These are phyloP conservation scores for Spilarctia lutea DNA, from an alignment of 2,888 invertebrate genomes.

Conservation along the genomic window DNA sequence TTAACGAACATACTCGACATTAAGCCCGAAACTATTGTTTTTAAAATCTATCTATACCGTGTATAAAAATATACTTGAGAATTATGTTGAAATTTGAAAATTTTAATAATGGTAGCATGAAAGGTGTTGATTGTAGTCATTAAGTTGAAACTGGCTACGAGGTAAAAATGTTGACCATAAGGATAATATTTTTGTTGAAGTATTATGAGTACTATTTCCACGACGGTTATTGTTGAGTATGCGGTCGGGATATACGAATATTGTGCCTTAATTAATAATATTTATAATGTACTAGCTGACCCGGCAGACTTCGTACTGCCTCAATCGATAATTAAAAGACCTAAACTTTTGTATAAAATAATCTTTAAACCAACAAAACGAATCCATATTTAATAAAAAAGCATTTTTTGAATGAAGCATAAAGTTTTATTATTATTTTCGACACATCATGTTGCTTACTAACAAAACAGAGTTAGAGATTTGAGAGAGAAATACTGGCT, in stretches of 20 bases:
- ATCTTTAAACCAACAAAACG: no score
- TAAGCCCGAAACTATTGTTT: background rate
- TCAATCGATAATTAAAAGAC: no score
- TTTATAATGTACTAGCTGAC: no score
- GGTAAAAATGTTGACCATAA: background rate
- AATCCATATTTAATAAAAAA: no score
- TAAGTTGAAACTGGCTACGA: background rate
- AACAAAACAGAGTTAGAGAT: no score
- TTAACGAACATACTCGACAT: slow-evolving; percentile 26
- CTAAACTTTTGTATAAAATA: no score
- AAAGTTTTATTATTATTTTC: no score
- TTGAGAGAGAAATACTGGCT: no score
- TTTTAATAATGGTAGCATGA: background rate
- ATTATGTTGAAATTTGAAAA: no score
- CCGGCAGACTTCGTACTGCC: no score
- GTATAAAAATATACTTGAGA: background rate
- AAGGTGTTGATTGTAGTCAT: background rate
- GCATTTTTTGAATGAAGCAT: no score
- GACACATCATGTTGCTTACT: no score
- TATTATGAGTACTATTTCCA: background rate
- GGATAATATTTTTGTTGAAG: background rate
- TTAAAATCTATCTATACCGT: background rate
- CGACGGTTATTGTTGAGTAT: background rate
- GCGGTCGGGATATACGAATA: background rate
- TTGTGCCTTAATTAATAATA: background rate